Base-by-base conservation (phyloP, 2,113 vertebrate genomes). In the Malurus cyaneus region DNA sequence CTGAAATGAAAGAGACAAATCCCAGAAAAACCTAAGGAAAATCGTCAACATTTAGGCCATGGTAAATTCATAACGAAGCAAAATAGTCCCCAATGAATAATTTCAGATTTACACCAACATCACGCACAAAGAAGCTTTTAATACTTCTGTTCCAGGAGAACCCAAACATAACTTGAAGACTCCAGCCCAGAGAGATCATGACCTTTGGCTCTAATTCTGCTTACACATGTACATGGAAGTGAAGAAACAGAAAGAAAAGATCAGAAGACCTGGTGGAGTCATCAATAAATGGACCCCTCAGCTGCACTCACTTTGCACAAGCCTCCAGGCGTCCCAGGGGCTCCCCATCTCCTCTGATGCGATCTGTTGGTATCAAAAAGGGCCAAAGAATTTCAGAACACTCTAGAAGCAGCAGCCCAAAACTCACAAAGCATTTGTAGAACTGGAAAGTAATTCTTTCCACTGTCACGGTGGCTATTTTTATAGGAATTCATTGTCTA, bases 301-400 rank as follows among this genome's bases (percentile, higher is more conserved):
- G 67, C 32, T 17, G 42, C 49, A 96, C 99, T 98, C 88, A 99
- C 99, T 98, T 99, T 41, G 98, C 99, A 95, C 99, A 99, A 9
- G 98, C 98, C 28, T 98, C 70, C 59, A 99, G 92, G 53, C 97
- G 97, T 59, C 98, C 97, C 41, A 90, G 60, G 14, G 94, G 79
- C 4, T 92, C 92, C 8, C 77, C 57, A 59, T 96, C 42, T 54
- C 26, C 17, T 59, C 3, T 86, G 4, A 12, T 29, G 57, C n/a
- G 39, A 65, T 84, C 97, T 98, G 94, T 88, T 47, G 4, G 7
- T 3, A n/a, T 5, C 74, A 80, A 95, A 39, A 0, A 67, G 29
- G 92, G 65, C 26, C 76, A 90, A 32, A 31, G 52, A 3, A 41
- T 57, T 73, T 56, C n/a, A 36, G 6, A 74, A 52, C 7, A 56